Evolutionary conservation across 2,797 vertebrate species (phyloP).

Genomic region (Eidolon dupreanum): DNA sequence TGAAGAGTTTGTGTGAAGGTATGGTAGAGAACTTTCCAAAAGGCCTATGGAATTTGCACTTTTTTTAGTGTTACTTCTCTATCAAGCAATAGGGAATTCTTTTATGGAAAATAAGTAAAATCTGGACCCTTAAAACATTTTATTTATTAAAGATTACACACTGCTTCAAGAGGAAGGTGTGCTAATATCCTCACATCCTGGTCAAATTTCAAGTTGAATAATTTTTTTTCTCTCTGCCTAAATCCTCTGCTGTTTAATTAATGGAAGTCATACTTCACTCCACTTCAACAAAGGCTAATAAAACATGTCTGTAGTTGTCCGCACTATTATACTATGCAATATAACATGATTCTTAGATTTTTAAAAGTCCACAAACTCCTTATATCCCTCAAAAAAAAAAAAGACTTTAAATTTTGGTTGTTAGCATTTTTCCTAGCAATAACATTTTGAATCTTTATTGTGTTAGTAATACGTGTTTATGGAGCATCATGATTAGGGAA

Average conservation of each 20-base stretch:
- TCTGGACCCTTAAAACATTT: not conserved
- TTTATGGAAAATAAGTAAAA: conserved; percentile 20
- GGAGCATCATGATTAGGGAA: not conserved
- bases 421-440: not conserved
- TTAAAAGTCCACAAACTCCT: not conserved
- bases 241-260: conserved; percentile 30
- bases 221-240: conserved; percentile 27
- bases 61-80: not conserved
- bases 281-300: conserved; percentile 56
- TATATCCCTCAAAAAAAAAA: conserved; percentile 1
- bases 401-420: not conserved
- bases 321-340: not conserved
- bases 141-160: not conserved
- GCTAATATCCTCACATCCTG: not conserved
- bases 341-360: conserved; percentile 21
- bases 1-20: not conserved
- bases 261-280: conserved; percentile 14
- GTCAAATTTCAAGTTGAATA: conserved; percentile 53
- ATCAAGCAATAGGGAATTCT: not conserved
- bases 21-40: not conserved
- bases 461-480: not conserved
- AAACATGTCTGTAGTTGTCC: conserved; percentile 55
- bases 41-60: not conserved
- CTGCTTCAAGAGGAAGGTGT: not conserved
- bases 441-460: not conserved